A percentile compares a stretch with the other conserved stretches of the same genome.
phyloP scores from a whole-genome alignment of 2,113 vertebrate species.

The Dicentrarchus labrax region DNA sequence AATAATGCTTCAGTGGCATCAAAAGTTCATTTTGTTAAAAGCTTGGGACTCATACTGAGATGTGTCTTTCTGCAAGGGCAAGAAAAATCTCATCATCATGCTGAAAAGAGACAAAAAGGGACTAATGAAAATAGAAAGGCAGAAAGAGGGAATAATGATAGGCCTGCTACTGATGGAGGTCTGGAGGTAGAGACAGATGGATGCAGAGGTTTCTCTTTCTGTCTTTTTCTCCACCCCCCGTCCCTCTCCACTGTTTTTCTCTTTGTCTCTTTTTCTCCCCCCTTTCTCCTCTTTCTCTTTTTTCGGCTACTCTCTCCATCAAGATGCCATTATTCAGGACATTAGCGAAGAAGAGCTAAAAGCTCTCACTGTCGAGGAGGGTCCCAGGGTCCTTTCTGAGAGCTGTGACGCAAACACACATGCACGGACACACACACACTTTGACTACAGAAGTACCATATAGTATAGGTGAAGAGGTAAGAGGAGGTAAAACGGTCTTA shows the following conservation, averaged over 20 bases:
- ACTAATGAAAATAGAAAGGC: conserved; percentile 75
- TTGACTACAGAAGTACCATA: conserved; percentile 60
- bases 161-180: conserved; percentile 64
- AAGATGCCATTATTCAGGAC: conserved; percentile 88
- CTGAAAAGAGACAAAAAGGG: conserved; percentile 65
- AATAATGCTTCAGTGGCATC: conserved; percentile 25
- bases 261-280: conserved; percentile 22
- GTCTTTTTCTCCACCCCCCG: conserved; percentile 24
- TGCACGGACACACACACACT: conserved; percentile 38
- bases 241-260: conserved; percentile 7
- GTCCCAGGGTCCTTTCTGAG: conserved; percentile 85
- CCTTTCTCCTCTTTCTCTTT: conserved; percentile 39
- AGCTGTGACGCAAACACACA: conserved; percentile 64
- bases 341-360: conserved; percentile 88
- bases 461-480: conserved; percentile 73
- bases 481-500: conserved; percentile 77
- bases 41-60: conserved; percentile 20
- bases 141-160: conserved; percentile 74
- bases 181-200: conserved; percentile 70
- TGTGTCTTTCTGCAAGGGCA: conserved; percentile 41
- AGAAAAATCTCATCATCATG: conserved; percentile 57
- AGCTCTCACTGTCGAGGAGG: conserved; percentile 86
- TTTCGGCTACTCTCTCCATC: conserved; percentile 73
- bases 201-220: conserved; percentile 59
- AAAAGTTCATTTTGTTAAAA: conserved; percentile 57